Evolutionary conservation across 1,140 invertebrate species (phyloP), one percentile per base, ranked within the genome.

Genomic region (Doryteuthis pealeii): DNA sequence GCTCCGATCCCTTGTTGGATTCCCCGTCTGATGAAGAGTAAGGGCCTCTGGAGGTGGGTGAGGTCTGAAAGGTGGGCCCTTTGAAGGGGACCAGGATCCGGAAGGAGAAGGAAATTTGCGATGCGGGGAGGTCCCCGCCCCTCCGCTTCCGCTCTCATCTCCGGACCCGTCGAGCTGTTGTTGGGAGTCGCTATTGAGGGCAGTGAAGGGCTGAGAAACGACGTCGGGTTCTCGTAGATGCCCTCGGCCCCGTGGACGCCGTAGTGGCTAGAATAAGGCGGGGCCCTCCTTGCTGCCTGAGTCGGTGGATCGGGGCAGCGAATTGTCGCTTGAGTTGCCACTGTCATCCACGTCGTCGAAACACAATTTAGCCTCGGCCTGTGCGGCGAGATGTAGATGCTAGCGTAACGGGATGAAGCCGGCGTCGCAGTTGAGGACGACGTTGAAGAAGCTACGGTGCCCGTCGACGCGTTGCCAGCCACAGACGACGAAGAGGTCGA

Each of bases 351-450:
- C 78, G 68, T 86, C 84, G 31, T 83, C 85, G 14, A 77, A 77
- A 12, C 84, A 68, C 49, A 85, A 78, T 76, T 82, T 83, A 45
- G 84, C 85, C 76, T 85, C 84, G 22, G 85, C 84, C 71, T 81
- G 54, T 84, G 81, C 45, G 84, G 84, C 58, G 82, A 82, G 67
- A 85, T 85, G 76, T 83, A 85, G 77, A 86, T 86, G 80, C 84
- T 85, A 71, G 84, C 83, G 77, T 86, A 85, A 32, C 83, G 81
- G 67, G 84, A 82, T 33, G 80, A 80, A 75, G 77, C 79, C 74
- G 78, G 72, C 49, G 74, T 8, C 75, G 76, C 49, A 26, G 75
- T 32, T 58, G 70, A 35, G 74, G 73, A 73, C 69, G 79, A 70
- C 58, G 71, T 74, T 67, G 79, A 81, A 62, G 82, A 81, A 45